Percentiles rank a stretch among this genome's conserved stretches.
Evolutionary conservation across 2,888 invertebrate species (phyloP).

Genomic region (Apodemia duryi): DNA sequence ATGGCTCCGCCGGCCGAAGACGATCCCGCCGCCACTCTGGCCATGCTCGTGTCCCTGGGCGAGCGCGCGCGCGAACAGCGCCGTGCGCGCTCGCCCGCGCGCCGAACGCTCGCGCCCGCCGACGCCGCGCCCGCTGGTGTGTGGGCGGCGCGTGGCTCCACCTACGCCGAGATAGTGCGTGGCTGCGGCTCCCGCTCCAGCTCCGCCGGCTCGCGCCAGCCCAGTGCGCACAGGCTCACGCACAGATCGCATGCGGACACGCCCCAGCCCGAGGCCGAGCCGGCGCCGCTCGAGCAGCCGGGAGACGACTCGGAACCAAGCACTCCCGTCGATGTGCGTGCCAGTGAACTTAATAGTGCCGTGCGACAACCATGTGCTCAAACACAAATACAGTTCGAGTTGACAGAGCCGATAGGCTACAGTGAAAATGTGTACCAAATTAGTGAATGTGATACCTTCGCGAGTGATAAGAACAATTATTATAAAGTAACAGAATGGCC

Average conservation of each 20-base stretch:
- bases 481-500: too few relatives aligned
- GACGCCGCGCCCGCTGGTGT: slow-evolving; percentile 85
- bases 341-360: slow-evolving; percentile 43
- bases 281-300: slow-evolving; percentile 17
- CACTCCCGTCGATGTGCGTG: slow-evolving; percentile 33
- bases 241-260: slow-evolving; percentile 36
- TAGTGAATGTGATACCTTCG: slow-evolving; percentile 61
- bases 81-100: slow-evolving; percentile 72
- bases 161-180: slow-evolving; percentile 89
- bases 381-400: slow-evolving; percentile 41
- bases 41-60: slow-evolving; percentile 54
- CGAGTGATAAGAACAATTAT: slow-evolving; percentile 39
- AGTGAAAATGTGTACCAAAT: slow-evolving; percentile 52
- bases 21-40: slow-evolving; percentile 77
- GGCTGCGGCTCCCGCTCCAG: slow-evolving; percentile 74
- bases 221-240: slow-evolving; percentile 40
- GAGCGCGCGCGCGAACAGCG: slow-evolving; percentile 56
- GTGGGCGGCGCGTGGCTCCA: slow-evolving; percentile 86
- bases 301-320: slow-evolving; percentile 27
- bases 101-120: slow-evolving; percentile 72
- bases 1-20: slow-evolving; percentile 82
- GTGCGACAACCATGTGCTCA: slow-evolving; percentile 44
- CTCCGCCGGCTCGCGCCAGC: slow-evolving; percentile 47
- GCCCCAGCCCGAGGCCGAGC: slow-evolving; percentile 24
- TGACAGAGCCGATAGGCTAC: slow-evolving; percentile 38